Conservation (phyloP, 30 jellyfish, hydroid and myxozoan genomes). For the Nemopilema nomurai region DNA sequence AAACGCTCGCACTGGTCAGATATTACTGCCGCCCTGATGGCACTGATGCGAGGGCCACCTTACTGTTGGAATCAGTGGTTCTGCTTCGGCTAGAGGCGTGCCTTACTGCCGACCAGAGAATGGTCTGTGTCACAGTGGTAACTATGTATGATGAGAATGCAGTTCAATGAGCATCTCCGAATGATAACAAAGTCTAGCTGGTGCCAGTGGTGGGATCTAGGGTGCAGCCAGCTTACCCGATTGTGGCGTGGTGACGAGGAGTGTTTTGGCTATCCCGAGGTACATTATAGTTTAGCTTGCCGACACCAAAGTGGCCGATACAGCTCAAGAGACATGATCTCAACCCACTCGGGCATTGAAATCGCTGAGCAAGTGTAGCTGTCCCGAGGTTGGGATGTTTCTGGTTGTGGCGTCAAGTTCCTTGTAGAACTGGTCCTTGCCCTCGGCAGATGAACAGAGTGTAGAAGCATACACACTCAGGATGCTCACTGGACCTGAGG, state of each 20-base stretch:
- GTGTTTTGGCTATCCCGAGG: too few species aligned
- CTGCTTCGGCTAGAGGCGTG: too few species aligned
- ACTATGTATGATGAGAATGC: too few species aligned
- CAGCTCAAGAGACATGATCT: neutral
- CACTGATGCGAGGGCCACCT: too few species aligned
- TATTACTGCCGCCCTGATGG: too few species aligned
- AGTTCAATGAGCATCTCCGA: neutral
- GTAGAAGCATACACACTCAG: neutral
- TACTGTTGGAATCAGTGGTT: too few species aligned
- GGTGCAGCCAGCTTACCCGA: neutral
- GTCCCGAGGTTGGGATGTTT: neutral
- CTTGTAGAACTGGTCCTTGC: neutral
- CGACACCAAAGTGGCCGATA: constrained; percentile 3
- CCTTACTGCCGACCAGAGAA: too few species aligned
- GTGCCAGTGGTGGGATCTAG: neutral
- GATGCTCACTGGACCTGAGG: neutral
- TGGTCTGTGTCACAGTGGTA: too few species aligned
- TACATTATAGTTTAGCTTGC: neutral
- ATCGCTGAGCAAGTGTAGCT: neutral
- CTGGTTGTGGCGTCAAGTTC: neutral
- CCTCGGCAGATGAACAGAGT: neutral
- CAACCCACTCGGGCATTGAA: neutral
- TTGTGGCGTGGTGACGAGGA: too few species aligned
- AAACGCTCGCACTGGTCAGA: too few species aligned
- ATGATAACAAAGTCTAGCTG: neutral